Evolutionary conservation across 2,888 invertebrate species (phyloP), one percentile per base, ranked within the genome.

Genomic region (Clistopyga incitator): DNA sequence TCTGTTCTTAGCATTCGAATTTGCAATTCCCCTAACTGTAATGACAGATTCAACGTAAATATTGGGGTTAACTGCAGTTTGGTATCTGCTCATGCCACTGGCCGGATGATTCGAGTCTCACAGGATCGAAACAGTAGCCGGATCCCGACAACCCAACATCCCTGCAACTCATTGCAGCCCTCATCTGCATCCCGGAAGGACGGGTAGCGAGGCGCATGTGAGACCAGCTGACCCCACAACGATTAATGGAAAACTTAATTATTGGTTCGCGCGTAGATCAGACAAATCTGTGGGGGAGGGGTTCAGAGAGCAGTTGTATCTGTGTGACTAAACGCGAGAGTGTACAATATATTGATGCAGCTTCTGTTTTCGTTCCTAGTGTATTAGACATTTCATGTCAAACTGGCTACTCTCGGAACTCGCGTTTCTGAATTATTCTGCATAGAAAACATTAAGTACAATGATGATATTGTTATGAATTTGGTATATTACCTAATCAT

Each of bases 231-330:
- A 89, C 87, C 87, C 87, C 78, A 76, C 85, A 76, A 91, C 90
- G 91, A 91, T 91, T 92, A 91, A 92, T 91, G 90, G 89, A 88
- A 90, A 91, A 91, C 90, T 91, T 91, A 90, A 91, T 91, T 91
- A 91, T 90, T 90, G 88, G 85, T 81, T 84, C 52, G 76, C 59
- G 45, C 50, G 67, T 82, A 81, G 84, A 84, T 85, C 78, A 84
- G 68, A n/a, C 42, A 72, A 47, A 84, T 82, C 82, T 81, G 78
- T 29, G 78, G 74, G 64, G 38, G 38, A 10, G 38, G 10, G 10
- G 10, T 8, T 6, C 64, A 18, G 38, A 20, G n/a, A 18, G 34
- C 61, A 3, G 3, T 18, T 64, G 11, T 42, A 38, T 64, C 11
- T 64, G 20, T 15, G 64, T 61, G 61, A 34, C 15, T 54, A 38